Evolutionary conservation across 1,140 invertebrate species (phyloP), one percentile per base, ranked within the genome.

Genomic region (Trichonephila clavipes): DNA sequence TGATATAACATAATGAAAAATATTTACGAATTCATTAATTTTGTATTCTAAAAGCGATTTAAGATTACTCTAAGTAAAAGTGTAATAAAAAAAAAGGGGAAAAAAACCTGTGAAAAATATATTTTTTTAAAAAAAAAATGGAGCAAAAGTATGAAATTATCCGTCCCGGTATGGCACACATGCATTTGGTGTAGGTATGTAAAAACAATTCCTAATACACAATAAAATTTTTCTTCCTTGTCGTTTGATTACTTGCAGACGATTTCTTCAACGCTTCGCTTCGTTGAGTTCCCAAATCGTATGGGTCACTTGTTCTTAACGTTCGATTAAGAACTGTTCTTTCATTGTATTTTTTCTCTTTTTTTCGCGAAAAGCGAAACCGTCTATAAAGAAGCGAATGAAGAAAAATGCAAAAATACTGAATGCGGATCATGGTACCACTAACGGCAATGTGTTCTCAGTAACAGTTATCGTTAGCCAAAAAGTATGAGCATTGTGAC

Each of bases 371-470:
- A 77, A 77, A 24, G 28, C 16, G 28, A 34, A 77, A 77, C 6
- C 69, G 34, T 28, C 28, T 12, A 77, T 77, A 77, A 77, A 77
- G 69, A 77, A 77, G 69, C 69, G 24, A 34, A 72, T 16, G 28
- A 77, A 34, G 28, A 77, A 59, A 85, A 24, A 59, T n/a, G 7
- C 2, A 85, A 10, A 51, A 51, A 51, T 59, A 24, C n/a, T 85
- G 61, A 85, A 85, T 85, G 24, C 82, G 59, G 51, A 85, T 85
- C 82, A 58, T 16, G 21, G 82, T 85, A 85, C 82, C 58, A 85
- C 7, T 24, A 14, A 6, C 24, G 18, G 58, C n/a, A 14, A 85
- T 85, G 82, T 59, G 82, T 40, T 77, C 16, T 28, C 21, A 61
- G 58, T 24, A 24, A 18, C 58, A 61, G 82, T 1, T 61, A 85